These are phyloP conservation scores for Puntigrus tetrazona DNA, from an alignment of 2,113 vertebrate species.

Conservation along the genomic window DNA sequence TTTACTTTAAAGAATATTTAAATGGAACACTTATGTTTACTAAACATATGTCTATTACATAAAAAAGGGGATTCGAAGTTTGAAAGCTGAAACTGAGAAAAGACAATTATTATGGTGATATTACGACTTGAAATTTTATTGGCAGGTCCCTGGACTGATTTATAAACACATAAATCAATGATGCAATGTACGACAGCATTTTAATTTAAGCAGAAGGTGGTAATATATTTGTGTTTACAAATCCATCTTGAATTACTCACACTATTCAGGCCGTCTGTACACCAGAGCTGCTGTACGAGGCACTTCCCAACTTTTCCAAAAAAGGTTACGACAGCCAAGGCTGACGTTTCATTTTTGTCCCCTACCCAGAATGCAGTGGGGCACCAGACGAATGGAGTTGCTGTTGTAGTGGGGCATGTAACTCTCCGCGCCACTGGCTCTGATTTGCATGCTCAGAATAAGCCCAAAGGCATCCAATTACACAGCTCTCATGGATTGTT, in stretches of 20 bases:
- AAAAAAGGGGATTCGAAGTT: background rate
- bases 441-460: conserved; percentile 72
- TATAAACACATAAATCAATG: background rate
- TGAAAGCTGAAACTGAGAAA: background rate
- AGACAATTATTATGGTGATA: background rate
- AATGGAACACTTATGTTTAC: no score
- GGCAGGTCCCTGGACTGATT: background rate
- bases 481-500: conserved; percentile 74
- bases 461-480: conserved; percentile 74
- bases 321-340: conserved; percentile 66
- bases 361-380: conserved; percentile 66
- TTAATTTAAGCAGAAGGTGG: conserved; percentile 9
- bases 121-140: background rate
- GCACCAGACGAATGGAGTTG: conserved; percentile 50
- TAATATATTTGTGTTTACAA: conserved; percentile 43
- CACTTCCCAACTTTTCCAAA: conserved; percentile 66
- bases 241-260: conserved; percentile 34
- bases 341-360: conserved; percentile 60
- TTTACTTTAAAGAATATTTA: background rate
- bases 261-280: conserved; percentile 31
- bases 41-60: background rate
- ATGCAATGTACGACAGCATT: background rate
- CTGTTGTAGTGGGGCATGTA: conserved; percentile 55
- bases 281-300: conserved; percentile 27
- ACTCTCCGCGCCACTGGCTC: conserved; percentile 56